Base-by-base conservation (phyloP, 2,888 invertebrate species). In the Conistra vaccinii region DNA sequence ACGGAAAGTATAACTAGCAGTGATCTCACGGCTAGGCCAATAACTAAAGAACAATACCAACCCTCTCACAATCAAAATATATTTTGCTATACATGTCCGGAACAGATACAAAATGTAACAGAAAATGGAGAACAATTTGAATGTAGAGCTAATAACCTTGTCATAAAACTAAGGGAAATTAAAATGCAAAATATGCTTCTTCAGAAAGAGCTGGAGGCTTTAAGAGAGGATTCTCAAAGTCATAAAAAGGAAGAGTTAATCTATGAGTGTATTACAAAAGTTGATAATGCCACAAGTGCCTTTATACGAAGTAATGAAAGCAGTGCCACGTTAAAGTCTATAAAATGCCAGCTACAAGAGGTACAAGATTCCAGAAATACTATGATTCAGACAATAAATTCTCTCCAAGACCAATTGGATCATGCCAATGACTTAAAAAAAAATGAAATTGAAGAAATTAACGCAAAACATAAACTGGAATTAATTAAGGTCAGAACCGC, bases 111-210 rank as follows among this genome's bases (percentile, higher is more conserved):
- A 23, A 61, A 68, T 48, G 51, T 53, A 29, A 12, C 55, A 68
- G 76, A 77, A 42, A 62, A 58, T 17, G 81, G 76, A 1, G 91
- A 91, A 53, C 85, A 90, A 53, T 94, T 93, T 74, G 92, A 93
- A 77, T 83, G 76, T 23, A 92, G 95, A 89, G 92, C 94, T 3
- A 92, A 90, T 69, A 95, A 94, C 75, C 88, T 96, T 3, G 90
- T 96, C 2, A 90, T 88, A 55, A 96, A 94, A 85, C 82, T 96
- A 9, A 91, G 96, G 83, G 93, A 95, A 78, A 94, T 96, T 6
- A 96, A 96, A 90, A 90, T 92, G 42, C 93, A 96, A 86, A 96
- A 96, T 83, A 73, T 90, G 17, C 72, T 93, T 26, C 84, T 96
- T 5, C 92, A 92, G 23, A 91, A 90, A 73, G 94, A 96, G 82